Base-by-base conservation (phyloP, 2,113 vertebrate species). In the Rhipidura dahli region DNA sequence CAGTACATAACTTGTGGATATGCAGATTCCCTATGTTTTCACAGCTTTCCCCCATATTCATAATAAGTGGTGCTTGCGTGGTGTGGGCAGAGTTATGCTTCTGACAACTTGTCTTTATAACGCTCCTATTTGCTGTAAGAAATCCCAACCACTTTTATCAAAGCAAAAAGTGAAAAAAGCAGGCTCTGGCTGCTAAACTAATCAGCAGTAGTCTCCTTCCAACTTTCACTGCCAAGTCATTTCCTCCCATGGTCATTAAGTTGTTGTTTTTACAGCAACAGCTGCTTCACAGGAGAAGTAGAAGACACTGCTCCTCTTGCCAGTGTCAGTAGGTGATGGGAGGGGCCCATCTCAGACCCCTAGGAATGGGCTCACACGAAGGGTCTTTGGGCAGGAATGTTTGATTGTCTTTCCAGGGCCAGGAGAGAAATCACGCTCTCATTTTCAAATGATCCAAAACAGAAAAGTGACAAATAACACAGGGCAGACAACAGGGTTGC, bases 301-400 rank as follows among this genome's bases (percentile, higher is more conserved):
- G 65, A 82, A 49, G 78, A 64, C 39, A 11, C 53, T 31, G 35
- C 28, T 89, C 22, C 57, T 44, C 75, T 73, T 1, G 0, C 44
- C 69, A 39, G 42, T 9, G 16, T 33, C 56, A 39, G 61, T 4
- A 56, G 73, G 56, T 39, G 53, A 73, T 18, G 28, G 35, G 39
- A 91, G 23, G 40, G 85, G 9, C 35, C 39, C 8, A 56, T 10
- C 56, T 66, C 57, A 75, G 56, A 59, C 56, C 56, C 22, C 4
- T 19, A n/a, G 71, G 47, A 24, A 61, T 0, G 0, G 27, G 63
- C 35, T 63, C 30, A 66, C 51, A 33, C 0, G 1, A 61, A 72
- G 45, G 22, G 15, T 23, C 75, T 90, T 77, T 53, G 57, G 83
- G 50, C 42, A 70, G 56, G 47, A 54, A 84, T 0, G 0, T 70